Evolutionary conservation across 2,888 invertebrate genomes (phyloP).

Genomic region (Rosalia funebris): DNA sequence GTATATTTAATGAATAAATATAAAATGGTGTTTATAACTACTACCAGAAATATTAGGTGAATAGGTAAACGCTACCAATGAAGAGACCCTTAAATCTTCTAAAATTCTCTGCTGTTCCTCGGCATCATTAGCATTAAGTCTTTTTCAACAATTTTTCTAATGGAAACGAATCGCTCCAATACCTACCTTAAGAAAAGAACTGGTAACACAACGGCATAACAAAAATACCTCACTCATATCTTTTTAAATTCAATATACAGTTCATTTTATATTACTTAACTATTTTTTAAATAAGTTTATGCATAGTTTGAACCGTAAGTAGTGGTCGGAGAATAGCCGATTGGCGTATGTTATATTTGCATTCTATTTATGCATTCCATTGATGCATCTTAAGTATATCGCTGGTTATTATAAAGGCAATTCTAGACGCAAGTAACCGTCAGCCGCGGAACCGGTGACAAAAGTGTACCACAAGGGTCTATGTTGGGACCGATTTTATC

Average conservation of each 20-base stretch:
- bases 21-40: too few species aligned
- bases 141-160: conserved; percentile 30
- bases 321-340: neutral
- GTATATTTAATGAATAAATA: too few species aligned
- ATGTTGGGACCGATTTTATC: too few species aligned
- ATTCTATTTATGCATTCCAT: too few species aligned
- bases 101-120: conserved; percentile 6
- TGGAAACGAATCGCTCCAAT: conserved; percentile 33
- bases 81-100: too few species aligned
- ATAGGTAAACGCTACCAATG: too few species aligned
- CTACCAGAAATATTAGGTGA: too few species aligned
- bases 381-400: too few species aligned
- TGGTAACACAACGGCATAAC: conserved; percentile 33
- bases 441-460: too few species aligned
- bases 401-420: too few species aligned
- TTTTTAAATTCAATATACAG: conserved; percentile 35
- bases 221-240: conserved; percentile 26
- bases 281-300: conserved; percentile 29
- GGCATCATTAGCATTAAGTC: conserved; percentile 8
- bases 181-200: conserved; percentile 30
- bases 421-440: too few species aligned
- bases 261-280: conserved; percentile 33
- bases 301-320: neutral
- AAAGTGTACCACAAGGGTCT: too few species aligned
- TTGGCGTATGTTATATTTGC: neutral